phyloP scores from a whole-genome alignment of 1,140 invertebrate genomes.

The Acyrthosiphon pisum region DNA sequence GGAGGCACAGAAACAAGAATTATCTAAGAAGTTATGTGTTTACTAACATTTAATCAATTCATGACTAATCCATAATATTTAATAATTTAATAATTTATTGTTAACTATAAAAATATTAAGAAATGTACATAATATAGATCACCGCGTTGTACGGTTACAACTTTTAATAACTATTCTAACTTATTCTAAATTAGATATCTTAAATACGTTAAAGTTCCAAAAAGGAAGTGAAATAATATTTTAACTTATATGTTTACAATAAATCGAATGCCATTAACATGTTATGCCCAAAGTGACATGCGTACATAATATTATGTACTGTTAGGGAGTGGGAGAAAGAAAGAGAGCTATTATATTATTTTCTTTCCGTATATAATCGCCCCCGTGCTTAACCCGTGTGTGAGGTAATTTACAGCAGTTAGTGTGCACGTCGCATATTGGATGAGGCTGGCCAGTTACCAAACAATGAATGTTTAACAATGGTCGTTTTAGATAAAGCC shows the following conservation, averaged over 20 bases:
- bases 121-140: neutral
- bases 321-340: neutral
- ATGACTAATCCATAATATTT: neutral
- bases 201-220: neutral
- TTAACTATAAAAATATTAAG: neutral
- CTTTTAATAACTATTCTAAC: no score
- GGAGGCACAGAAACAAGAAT: neutral
- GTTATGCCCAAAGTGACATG: neutral
- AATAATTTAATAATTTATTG: neutral
- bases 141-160: neutral
- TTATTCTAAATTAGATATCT: neutral
- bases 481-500: constrained; percentile 53
- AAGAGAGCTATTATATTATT: neutral
- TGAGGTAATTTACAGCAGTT: constrained; percentile 54
- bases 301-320: neutral
- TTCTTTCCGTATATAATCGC: constrained; percentile 29
- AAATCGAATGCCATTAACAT: constrained; percentile 16
- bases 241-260: constrained; percentile 1
- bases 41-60: neutral
- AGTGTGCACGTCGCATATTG: constrained; percentile 45
- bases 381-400: neutral
- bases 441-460: constrained; percentile 54
- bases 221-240: neutral
- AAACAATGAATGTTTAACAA: constrained; percentile 57
- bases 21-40: neutral